A percentile compares a stretch with the other conserved stretches of the same genome.
Conservation (phyloP, 2,888 invertebrate genomes). For the Priocnemis perturbator region DNA sequence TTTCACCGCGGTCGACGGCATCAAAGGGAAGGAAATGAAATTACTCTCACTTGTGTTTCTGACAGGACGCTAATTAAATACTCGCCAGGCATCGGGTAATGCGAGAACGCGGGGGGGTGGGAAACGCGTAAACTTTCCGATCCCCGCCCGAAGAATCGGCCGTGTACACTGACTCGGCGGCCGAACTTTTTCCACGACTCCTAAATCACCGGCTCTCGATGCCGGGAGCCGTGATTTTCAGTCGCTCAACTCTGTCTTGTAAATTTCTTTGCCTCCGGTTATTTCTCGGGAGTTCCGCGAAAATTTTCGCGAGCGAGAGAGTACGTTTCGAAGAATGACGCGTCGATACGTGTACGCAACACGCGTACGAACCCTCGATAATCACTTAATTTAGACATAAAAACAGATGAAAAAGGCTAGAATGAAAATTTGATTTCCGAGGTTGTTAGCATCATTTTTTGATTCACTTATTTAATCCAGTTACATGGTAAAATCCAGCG, state of each 20-base stretch:
- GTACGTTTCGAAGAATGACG: no score
- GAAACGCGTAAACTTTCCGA: not conserved
- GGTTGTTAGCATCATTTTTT: no score
- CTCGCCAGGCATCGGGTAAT: not conserved
- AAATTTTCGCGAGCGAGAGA: no score
- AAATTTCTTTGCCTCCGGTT: no score
- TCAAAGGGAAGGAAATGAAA: not conserved
- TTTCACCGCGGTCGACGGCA: not conserved
- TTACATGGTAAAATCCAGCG: no score
- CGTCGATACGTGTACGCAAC: no score
- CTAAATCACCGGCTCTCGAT: not conserved
- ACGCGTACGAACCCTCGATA: no score
- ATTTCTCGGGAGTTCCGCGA: no score
- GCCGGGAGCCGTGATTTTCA: conserved; percentile 3
- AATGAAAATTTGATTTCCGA: no score
- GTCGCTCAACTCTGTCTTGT: not conserved
- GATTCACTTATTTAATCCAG: no score
- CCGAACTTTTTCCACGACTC: not conserved
- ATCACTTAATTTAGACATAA: no score
- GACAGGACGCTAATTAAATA: conserved; percentile 2
- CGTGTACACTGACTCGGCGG: not conserved
- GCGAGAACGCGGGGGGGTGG: not conserved
- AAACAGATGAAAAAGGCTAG: no score
- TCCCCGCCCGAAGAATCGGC: not conserved
- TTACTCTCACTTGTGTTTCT: not conserved